Evolutionary conservation across 2,888 invertebrate genomes (phyloP), one percentile per base, ranked within the genome.

Genomic region (Xestia c-nigrum): DNA sequence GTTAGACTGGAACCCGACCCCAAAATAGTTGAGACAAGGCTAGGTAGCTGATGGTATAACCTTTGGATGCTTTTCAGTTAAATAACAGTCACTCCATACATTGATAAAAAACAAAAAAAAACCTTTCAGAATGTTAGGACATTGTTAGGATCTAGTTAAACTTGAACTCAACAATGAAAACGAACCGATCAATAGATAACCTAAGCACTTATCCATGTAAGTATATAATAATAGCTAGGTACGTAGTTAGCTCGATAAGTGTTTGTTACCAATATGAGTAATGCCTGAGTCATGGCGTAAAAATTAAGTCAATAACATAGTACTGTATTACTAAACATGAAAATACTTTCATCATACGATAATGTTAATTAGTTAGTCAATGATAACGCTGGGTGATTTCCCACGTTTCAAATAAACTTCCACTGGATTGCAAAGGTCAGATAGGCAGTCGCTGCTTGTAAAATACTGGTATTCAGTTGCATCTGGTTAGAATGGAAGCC

Each of bases 241-340:
- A 64, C 43, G 64, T n/a, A 64, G 21, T 19, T 46, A 38, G 19
- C 16, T 52, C 1, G 40, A 66, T 47, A 61, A 61, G 59, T 61
- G 52, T 66, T 65, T 46, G 21, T 73, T 40, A 12, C 46, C 9
- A 52, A 66, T 66, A 78, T 80, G 73, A 80, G 59, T 80, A 79
- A 78, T 73, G 10, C 3, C n/a, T 73, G 78, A 80, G 46, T 78
- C 78, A 78, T 66, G 59, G 52, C n/a, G 52, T 73, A 73, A 66
- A 80, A 65, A 78, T 12, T 63, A 69, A 77, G 55, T 47, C 61
- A 77, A 64, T 57, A 57, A 59, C 57, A 64, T 10, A 21, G 14
- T 21, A 7, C 9, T 14, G 24, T 65, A 43, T 66, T 38, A 46
- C 38, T 57, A 59, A 24, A 78, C 57, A 65, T 78, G 65, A 79